Evolutionary conservation across 53 echinoderm and acorn worm species (phyloP), one percentile per base, ranked within the genome.

Genomic region (Glandiceps talaboti): DNA sequence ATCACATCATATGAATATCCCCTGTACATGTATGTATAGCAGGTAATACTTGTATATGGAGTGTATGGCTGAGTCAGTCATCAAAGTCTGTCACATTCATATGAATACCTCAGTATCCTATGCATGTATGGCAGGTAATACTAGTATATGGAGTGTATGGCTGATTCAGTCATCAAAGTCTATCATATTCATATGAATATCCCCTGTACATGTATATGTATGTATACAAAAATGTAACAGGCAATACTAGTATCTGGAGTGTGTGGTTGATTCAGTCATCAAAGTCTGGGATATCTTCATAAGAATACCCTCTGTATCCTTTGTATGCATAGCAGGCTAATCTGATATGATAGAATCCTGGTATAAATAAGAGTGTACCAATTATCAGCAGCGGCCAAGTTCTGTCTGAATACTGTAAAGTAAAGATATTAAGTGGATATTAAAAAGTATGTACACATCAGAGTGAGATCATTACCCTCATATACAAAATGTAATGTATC

Each of bases 1-100:
- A 99, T 99, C 33, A 93, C 99, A 6, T 99, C 99, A 80, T 90
- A 99, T 26, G 93, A 93, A 33, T 91, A 99, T 0, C 99, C 99
- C 72, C 75, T 77, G 31, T 93, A 99, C 28, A 74, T 87, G 89
- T 90, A 93, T 0, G 99, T 93, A 27, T 99, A 99, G 76, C 87
- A n/a, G 14, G 99, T 93, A 30, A 99, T 80, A 26, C 99, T 79
- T 27, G 93, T 90, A 78, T 99, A n/a, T n/a, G n/a, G n/a, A n/a
- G n/a, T n/a, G n/a, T n/a, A n/a, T n/a, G n/a, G n/a, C n/a, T n/a
- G n/a, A n/a, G n/a, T n/a, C n/a, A n/a, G n/a, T n/a, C n/a, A n/a
- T n/a, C n/a, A n/a, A n/a, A n/a, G n/a, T n/a, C n/a, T n/a, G n/a
- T n/a, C n/a, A n/a, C n/a, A n/a, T n/a, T n/a, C n/a, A n/a, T n/a